Base-by-base conservation (phyloP, 1,140 invertebrate genomes). In the Orchestia grillus region DNA sequence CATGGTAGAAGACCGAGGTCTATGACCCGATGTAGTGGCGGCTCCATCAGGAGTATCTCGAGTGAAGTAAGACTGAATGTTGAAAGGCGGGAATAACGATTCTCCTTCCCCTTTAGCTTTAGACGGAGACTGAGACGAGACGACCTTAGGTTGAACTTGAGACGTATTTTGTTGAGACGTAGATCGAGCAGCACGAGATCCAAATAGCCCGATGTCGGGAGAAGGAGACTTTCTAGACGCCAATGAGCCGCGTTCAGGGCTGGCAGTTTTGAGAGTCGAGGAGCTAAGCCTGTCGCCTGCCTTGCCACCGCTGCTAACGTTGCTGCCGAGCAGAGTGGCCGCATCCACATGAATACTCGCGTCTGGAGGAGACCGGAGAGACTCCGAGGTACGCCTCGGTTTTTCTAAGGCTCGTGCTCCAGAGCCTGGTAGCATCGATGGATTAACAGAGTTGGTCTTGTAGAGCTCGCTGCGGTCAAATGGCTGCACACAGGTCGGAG, bases 1-100 rank as follows among this genome's bases (percentile, higher is more conserved):
- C 96, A 96, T 96, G 87, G 96, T 96, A 41, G 96, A 96, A 36
- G 96, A 95, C 41, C 96, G 95, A 41, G 95, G 62, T 53, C 96
- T 96, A 44, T 94, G 92, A 43, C 11, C 23, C n/a, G 87, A 42
- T 0, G 45, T 44, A 23, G 28, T 36, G 23, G 43, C 91, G 23
- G 88, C 47, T 41, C 92, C 92, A 15, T 96, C 92, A 0, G 77
- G 40, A n/a, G 62, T 45, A 44, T 94, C 92, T 40, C 92, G 43
- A n/a, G 43, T 94, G 44, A 94, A 94, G 40, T 94, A 94, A n/a
- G 92, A 45, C 43, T 94, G 92, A 44, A 94, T 44, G 28, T 94
- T 94, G 92, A 94, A 94, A 94, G 92, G 92, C 36, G 92, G 92
- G 44, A 94, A 94, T 42, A 94, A 19, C 11, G 92, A 94, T 44